Base-by-base conservation (phyloP, 1,140 invertebrate genomes). In the Mactra quadrangularis region DNA sequence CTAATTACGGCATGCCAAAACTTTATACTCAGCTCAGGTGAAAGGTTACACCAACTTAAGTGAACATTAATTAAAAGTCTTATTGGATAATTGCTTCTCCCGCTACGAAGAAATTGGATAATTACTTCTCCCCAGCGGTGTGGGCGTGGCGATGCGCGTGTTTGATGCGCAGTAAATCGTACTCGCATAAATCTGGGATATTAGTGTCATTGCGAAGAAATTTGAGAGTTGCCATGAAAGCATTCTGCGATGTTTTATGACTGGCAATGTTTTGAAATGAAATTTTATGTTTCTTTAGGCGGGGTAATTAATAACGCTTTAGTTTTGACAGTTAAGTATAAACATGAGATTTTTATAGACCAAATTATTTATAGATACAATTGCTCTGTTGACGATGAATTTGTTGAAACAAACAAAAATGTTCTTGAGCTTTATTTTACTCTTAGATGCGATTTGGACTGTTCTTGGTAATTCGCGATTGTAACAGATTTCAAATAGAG, bases 11-110 rank as follows among this genome's bases (percentile, higher is more conserved):
- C 45, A 68, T 68, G 64, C 33, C 64, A 68, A 68, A 68, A 68
- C 29, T 47, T 13, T 68, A 50, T 47, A 50, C 64, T 50, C 1
- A 38, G 19, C 15, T 6, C n/a, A 50, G 31, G 70, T 57, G 33
- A 72, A 25, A 38, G 70, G 70, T 19, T 57, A 72, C 35, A 57
- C 41, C 55, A 72, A 72, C 52, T 22, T 55, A 55, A 72, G 45
- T 41, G 41, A 62, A 60, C 57, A 22, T 64, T 68, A 78, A 78
- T 78, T 78, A 66, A 68, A 41, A 66, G 45, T 7, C 38, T 78
- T 38, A 78, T 78, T 66, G 75, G 60, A 64, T 78, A 78, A 78
- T 78, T 78, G 60, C 31, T 78, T 66, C 75, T 66, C 59, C 75
- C 75, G 75, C 60, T 29, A 78, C 31, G 75, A 27, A 64, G 29